Evolutionary conservation across 2,113 vertebrate genomes (phyloP).

Genomic region (Peromyscus leucopus): DNA sequence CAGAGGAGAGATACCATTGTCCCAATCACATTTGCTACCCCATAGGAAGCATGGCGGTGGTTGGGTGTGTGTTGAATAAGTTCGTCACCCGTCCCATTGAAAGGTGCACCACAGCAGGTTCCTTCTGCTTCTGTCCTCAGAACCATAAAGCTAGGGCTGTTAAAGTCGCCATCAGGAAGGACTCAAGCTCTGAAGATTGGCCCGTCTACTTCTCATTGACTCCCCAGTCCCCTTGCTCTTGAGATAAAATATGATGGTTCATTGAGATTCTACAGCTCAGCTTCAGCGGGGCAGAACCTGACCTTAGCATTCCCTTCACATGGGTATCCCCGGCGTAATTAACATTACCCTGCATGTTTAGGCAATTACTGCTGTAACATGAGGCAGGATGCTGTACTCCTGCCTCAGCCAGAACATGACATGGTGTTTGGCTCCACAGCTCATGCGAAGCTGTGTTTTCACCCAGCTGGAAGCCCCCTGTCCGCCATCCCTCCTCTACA

Average conservation of each 20-base stretch:
- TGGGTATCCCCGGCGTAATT: constrained; percentile 76
- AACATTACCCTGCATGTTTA: constrained; percentile 71
- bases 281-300: constrained; percentile 41
- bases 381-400: constrained; percentile 35
- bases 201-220: background rate
- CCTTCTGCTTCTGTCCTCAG: background rate
- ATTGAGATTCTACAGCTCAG: constrained; percentile 46
- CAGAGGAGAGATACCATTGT: background rate
- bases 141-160: background rate
- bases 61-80: background rate
- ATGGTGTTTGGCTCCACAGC: constrained; percentile 49
- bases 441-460: constrained; percentile 73
- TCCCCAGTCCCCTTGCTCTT: background rate
- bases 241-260: constrained; percentile 41
- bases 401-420: constrained; percentile 60
- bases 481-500: constrained; percentile 76
- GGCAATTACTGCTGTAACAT: constrained; percentile 68
- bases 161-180: constrained; percentile 46
- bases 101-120: background rate
- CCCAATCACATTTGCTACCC: background rate
- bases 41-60: background rate
- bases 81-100: background rate
- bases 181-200: background rate
- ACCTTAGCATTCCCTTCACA: constrained; percentile 25
- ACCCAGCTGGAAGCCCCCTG: constrained; percentile 80